Percentiles rank a stretch among this genome's conserved stretches.
phyloP scores from a whole-genome alignment of 2,888 invertebrate species.

The Tipula lateralis region DNA sequence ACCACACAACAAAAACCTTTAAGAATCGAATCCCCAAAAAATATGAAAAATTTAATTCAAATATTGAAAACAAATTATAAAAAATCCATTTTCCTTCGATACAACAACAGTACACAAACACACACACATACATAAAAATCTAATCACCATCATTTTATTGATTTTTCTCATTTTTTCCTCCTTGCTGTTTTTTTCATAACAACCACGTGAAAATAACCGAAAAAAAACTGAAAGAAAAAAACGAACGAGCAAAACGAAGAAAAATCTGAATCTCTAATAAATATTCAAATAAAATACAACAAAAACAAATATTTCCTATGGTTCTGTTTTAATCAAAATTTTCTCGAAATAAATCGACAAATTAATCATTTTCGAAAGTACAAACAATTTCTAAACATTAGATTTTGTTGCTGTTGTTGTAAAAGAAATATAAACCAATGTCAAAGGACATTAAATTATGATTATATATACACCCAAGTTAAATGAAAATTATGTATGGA shows the following conservation, averaged over 20 bases:
- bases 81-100: not conserved
- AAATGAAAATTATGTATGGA: not conserved
- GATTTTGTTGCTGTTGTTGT: not conserved
- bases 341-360: not conserved
- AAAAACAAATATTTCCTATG: not conserved
- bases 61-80: conserved; percentile 24
- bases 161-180: not conserved
- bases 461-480: not conserved
- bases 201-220: conserved; percentile 4
- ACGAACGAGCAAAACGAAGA: not conserved
- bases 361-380: not conserved
- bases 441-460: conserved; percentile 6
- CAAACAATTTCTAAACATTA: not conserved
- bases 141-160: conserved; percentile 19
- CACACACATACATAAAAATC: not conserved
- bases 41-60: not conserved
- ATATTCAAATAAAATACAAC: conserved; percentile 11
- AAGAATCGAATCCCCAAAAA: not conserved
- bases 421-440: not conserved
- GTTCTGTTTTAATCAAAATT: conserved; percentile 7
- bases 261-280: not conserved
- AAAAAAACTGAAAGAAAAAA: not conserved
- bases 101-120: not conserved
- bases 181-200: not conserved
- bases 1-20: not conserved